Evolutionary conservation across 2,113 vertebrate genomes (phyloP), one percentile per base, ranked within the genome.

Genomic region (Bujurquina vittata): DNA sequence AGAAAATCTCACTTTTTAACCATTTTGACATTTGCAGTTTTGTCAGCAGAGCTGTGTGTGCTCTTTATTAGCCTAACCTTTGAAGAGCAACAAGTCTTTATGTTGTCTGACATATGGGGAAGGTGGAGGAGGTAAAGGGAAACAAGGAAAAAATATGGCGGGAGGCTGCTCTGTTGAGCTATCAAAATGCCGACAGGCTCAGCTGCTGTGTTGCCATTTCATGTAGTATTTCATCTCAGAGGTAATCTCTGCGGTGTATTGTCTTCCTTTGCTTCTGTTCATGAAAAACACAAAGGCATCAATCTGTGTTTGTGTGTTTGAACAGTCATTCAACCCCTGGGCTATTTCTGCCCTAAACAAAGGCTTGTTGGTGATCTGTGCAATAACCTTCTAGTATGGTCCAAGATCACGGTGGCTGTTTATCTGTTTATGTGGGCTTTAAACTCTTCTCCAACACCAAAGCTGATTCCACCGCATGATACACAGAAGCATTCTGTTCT

Each of bases 31-130:
- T 92, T 90, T 92, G 77, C 56, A 23, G 84, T 74, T 84, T 60
- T 80, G 76, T 75, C 83, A 80, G 82, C 67, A 7, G 75, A 72
- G 81, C 81, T 14, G 77, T 11, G 31, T 11, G 85, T 20, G 88
- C 62, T 88, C 83, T 77, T 91, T 84, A 91, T 93, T 83, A 83
- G 69, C 56, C 77, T 88, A 92, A 94, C 92, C 91, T 92, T 94
- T 94, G 90, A 87, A 83, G 72, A 82, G 77, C 56, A 69, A 82
- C 67, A 65, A 72, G 23, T 79, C 78, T 85, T 86, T 72, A 84
- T 83, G 88, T 84, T 89, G 84, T 89, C 84, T 88, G 91, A 89
- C 85, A 89, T 83, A 65, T 29, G 77, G 57, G 75, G 75, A 79
- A 77, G 84, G 88, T 35, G 76, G 17, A 75, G 62, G 79, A 81